Percentiles rank a stretch among this genome's conserved stretches.
Evolutionary conservation across 2,888 invertebrate species (phyloP).

Genomic region (Apamea anceps): DNA sequence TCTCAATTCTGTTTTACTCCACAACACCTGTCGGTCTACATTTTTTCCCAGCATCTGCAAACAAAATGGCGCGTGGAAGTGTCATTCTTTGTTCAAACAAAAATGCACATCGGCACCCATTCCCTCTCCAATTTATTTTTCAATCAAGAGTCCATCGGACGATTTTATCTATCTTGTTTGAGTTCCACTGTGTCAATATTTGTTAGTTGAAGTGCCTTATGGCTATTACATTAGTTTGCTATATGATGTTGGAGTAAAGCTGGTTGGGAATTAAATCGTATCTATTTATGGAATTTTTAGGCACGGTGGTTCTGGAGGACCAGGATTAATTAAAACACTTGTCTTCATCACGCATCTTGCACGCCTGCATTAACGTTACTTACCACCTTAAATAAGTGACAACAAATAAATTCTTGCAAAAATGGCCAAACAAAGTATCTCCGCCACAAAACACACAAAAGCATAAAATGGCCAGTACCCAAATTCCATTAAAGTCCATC

Average conservation of each 20-base stretch:
- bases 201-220: conserved; percentile 18
- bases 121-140: conserved; percentile 76
- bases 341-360: neutral
- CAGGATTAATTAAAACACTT: neutral
- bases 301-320: neutral
- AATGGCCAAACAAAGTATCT: neutral
- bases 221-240: neutral
- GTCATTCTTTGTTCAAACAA: conserved; percentile 54
- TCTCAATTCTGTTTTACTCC: neutral
- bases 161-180: conserved; percentile 61
- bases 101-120: conserved; percentile 54
- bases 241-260: too few species aligned
- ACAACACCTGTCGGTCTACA: neutral
- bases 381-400: neutral
- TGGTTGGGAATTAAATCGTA: neutral
- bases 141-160: conserved; percentile 70
- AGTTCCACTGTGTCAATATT: conserved; percentile 62
- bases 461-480: conserved; percentile 24
- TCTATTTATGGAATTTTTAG: neutral
- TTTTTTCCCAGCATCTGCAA: conserved; percentile 33
- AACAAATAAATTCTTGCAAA: neutral
- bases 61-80: conserved; percentile 42
- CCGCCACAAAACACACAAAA: neutral
- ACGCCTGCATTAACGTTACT: too few species aligned
- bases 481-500: conserved; percentile 28